A percentile compares a stretch with the other conserved stretches of the same genome.
Conservation (phyloP, 2,888 invertebrate species). For the Sinhomidia bicolor region DNA sequence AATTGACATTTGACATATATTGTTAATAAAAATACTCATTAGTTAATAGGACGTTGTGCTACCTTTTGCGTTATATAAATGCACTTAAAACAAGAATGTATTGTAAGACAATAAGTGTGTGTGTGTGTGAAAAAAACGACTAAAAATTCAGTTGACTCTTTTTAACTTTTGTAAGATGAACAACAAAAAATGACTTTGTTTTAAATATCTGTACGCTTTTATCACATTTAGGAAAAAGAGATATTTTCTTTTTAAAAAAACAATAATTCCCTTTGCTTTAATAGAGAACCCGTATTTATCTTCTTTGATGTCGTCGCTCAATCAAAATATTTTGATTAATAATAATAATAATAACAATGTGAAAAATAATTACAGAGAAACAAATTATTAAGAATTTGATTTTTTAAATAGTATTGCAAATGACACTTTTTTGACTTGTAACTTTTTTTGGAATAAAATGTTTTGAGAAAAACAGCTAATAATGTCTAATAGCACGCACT, state of each 20-base stretch:
- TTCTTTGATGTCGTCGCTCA: neutral
- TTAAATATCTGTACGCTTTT: constrained; percentile 46
- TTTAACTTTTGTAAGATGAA: constrained; percentile 32
- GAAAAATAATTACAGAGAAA: constrained; percentile 25
- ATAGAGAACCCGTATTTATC: constrained; percentile 34
- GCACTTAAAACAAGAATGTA: constrained; percentile 46
- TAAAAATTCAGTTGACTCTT: constrained; percentile 41
- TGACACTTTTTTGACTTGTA: constrained; percentile 42
- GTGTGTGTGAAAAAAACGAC: constrained; percentile 39
- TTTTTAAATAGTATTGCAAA: constrained; percentile 28
- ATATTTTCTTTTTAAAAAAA: constrained; percentile 38
- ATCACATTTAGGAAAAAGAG: constrained; percentile 51
- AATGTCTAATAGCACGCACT: constrained; percentile 34
- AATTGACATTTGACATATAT: constrained; percentile 57
- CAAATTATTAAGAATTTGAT: constrained; percentile 32
- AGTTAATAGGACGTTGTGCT: neutral
- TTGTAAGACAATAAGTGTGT: neutral
- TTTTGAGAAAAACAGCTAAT: constrained; percentile 40
- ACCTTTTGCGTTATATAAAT: constrained; percentile 17
- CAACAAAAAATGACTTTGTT: constrained; percentile 48
- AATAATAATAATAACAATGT: neutral
- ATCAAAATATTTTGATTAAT: neutral
- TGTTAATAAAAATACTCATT: constrained; percentile 40
- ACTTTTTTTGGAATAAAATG: constrained; percentile 43
- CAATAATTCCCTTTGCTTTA: constrained; percentile 23